Percentiles rank a stretch among this genome's conserved stretches.
Evolutionary conservation across 2,113 vertebrate species (phyloP).

Genomic region (Tetrao urogallus): DNA sequence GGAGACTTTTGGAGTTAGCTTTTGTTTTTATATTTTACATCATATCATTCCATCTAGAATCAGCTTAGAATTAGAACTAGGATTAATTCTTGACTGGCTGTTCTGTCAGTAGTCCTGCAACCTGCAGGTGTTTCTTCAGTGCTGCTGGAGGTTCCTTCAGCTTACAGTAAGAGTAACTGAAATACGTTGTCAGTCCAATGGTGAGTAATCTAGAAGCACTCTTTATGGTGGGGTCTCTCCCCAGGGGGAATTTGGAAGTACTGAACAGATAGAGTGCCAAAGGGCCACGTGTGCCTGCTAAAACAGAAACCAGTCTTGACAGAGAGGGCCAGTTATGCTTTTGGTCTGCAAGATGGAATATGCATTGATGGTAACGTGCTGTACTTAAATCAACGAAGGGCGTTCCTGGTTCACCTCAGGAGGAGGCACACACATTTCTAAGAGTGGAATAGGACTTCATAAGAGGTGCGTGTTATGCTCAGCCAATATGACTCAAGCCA

Average conservation of each 20-base stretch:
- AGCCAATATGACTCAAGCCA: background rate
- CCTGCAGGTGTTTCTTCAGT: background rate
- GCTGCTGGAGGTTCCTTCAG: background rate
- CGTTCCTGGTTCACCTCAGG: background rate
- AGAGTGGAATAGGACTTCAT: background rate
- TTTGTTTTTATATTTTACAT: background rate
- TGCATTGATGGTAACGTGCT: background rate
- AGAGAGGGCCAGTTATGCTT: background rate
- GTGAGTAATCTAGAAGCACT: background rate
- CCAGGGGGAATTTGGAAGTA: background rate
- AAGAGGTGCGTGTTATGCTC: background rate
- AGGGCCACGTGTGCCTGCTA: background rate
- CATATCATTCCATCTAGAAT: background rate
- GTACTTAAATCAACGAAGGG: background rate
- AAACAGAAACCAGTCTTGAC: background rate
- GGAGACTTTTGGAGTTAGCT: background rate
- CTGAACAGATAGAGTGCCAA: background rate
- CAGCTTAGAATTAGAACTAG: background rate
- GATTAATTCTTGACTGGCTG: background rate
- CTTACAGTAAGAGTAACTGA: background rate
- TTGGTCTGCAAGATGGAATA: background rate
- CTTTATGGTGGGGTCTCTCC: background rate
- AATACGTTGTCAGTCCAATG: background rate
- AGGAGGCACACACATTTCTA: background rate
- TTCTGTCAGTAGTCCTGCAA: background rate